Evolutionary conservation across 1,140 invertebrate genomes (phyloP).

Genomic region (Aporrectodea caliginosa): DNA sequence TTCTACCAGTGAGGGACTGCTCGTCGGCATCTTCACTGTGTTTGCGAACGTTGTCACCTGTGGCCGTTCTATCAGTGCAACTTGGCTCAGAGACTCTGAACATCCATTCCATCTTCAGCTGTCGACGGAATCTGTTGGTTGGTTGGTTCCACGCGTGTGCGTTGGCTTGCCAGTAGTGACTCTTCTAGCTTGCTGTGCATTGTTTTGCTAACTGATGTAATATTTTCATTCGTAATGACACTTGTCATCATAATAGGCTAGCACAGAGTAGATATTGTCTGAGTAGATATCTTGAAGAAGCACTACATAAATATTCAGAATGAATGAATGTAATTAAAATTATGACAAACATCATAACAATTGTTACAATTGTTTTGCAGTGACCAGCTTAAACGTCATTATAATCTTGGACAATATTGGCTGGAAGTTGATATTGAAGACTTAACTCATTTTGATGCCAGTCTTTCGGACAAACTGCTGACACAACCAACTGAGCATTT

Average conservation of each 20-base stretch:
- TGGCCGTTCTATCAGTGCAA: too few relatives aligned
- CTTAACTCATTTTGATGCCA: conserved; percentile 89
- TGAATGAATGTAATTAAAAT: background rate
- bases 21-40: too few relatives aligned
- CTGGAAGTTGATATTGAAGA: conserved; percentile 92
- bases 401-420: conserved; percentile 84
- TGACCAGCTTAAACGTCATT: conserved; percentile 88
- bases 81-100: too few relatives aligned
- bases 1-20: too few relatives aligned
- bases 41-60: too few relatives aligned
- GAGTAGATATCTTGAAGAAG: background rate
- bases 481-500: conserved; percentile 90
- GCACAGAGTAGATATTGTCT: background rate
- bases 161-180: too few relatives aligned
- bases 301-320: background rate
- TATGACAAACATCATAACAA: too few relatives aligned
- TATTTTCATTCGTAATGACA: too few relatives aligned
- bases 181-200: background rate
- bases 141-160: too few relatives aligned
- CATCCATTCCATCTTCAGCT: too few relatives aligned
- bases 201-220: background rate
- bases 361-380: conserved; percentile 61
- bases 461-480: conserved; percentile 83
- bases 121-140: too few relatives aligned
- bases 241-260: too few relatives aligned